Conservation (phyloP, 2,797 vertebrate species). For the Peromyscus eremicus region DNA sequence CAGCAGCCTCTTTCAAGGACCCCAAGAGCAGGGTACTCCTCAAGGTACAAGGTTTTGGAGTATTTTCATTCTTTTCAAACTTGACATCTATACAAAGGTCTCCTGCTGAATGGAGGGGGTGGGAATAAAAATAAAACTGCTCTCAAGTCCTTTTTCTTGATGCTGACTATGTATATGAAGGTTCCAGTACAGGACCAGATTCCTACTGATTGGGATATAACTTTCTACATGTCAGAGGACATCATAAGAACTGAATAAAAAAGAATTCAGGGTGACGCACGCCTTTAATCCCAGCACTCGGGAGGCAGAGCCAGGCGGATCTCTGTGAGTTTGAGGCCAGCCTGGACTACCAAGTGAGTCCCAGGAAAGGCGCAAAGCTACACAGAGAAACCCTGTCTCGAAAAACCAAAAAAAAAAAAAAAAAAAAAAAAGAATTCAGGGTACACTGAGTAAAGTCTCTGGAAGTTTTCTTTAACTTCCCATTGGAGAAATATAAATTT, state of each 20-base stretch:
- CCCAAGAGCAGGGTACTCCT: background rate
- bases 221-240: background rate
- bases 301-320: no score
- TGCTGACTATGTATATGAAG: background rate
- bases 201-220: background rate
- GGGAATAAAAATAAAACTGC: background rate
- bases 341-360: no score
- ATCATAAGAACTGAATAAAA: background rate
- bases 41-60: background rate
- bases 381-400: no score
- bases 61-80: conserved; percentile 4
- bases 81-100: background rate
- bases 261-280: background rate
- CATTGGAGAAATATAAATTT: background rate
- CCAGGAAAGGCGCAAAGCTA: no score
- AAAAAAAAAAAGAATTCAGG: background rate
- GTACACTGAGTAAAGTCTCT: background rate
- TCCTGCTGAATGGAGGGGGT: background rate
- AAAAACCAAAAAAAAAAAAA: background rate
- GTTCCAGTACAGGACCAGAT: background rate
- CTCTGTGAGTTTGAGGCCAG: no score
- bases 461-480: background rate
- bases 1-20: background rate
- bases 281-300: no score
- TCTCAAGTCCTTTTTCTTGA: background rate